Conservation (phyloP, 2,888 invertebrate genomes). For the Hirtodrosophila trivittata region DNA sequence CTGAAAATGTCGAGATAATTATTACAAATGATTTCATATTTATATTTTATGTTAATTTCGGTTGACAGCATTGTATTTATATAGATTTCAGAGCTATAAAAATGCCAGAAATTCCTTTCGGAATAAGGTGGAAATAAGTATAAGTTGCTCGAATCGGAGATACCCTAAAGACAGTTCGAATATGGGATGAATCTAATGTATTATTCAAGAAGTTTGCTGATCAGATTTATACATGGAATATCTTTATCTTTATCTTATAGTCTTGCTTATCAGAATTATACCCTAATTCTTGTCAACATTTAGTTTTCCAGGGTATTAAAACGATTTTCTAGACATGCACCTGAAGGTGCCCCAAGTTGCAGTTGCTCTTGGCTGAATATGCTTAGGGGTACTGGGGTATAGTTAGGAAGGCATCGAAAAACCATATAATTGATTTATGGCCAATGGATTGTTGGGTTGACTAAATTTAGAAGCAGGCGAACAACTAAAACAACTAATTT, state of each 20-base stretch:
- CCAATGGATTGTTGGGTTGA: conserved; percentile 72
- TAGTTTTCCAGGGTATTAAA: conserved; percentile 16
- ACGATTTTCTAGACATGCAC: conserved; percentile 31
- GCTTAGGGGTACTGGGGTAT: conserved; percentile 19
- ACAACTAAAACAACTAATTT: conserved; percentile 76
- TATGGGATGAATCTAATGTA: too few species aligned
- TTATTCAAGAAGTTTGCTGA: too few species aligned
- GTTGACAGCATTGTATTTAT: conserved; percentile 58
- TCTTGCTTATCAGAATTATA: too few species aligned
- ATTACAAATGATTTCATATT: conserved; percentile 74
- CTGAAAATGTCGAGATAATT: conserved; percentile 69
- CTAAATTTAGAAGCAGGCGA: conserved; percentile 65
- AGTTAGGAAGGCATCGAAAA: conserved; percentile 45
- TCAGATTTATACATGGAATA: too few species aligned
- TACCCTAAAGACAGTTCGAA: background rate
- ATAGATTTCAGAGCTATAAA: conserved; percentile 39
- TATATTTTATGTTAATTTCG: conserved; percentile 58
- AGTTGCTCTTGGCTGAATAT: conserved; percentile 22
- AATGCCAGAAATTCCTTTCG: conserved; percentile 54
- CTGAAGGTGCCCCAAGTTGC: conserved; percentile 39
- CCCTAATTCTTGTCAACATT: too few species aligned
- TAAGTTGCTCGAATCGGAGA: background rate
- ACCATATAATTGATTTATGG: conserved; percentile 79
- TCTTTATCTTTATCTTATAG: too few species aligned
- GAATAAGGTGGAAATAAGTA: background rate